Percentiles rank a stretch among this genome's conserved stretches.
Conservation (phyloP, 1,140 invertebrate genomes). For the Harlomillsia oculata region DNA sequence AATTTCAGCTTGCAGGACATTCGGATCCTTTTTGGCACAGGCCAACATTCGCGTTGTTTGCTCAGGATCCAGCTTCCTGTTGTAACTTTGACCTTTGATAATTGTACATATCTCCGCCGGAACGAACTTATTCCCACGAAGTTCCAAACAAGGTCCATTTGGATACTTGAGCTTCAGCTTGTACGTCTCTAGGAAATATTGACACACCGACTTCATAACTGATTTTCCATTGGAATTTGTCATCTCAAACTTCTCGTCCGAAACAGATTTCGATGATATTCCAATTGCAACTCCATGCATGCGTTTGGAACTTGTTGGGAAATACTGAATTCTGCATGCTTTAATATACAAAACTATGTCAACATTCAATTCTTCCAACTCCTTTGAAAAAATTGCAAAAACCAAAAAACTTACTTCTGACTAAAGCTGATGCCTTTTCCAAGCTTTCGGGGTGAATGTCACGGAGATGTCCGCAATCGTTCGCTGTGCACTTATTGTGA, state of each 20-base stretch:
- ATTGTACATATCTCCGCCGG: constrained; percentile 8
- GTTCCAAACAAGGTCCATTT: neutral
- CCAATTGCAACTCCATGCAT: too few relatives aligned
- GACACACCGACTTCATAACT: neutral
- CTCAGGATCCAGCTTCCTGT: constrained; percentile 18
- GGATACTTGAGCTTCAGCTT: neutral
- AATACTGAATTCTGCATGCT: neutral
- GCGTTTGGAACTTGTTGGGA: neutral
- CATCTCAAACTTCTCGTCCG: too few relatives aligned
- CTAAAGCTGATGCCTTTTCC: neutral
- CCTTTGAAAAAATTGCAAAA: neutral
- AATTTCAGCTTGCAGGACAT: constrained; percentile 1
- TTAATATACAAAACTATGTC: neutral
- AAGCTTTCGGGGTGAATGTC: neutral
- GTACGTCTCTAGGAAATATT: neutral
- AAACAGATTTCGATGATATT: too few relatives aligned
- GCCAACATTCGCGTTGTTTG: constrained; percentile 20
- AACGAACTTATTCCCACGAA: neutral
- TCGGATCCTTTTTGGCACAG: constrained; percentile 10
- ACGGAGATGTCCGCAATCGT: neutral
- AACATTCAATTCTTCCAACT: neutral
- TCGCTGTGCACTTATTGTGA: neutral
- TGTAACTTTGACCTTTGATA: constrained; percentile 27
- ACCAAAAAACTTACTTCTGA: constrained; percentile 2
- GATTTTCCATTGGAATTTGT: too few relatives aligned